phyloP scores from a whole-genome alignment of 2,888 invertebrate genomes.

The Lathronympha strigana region DNA sequence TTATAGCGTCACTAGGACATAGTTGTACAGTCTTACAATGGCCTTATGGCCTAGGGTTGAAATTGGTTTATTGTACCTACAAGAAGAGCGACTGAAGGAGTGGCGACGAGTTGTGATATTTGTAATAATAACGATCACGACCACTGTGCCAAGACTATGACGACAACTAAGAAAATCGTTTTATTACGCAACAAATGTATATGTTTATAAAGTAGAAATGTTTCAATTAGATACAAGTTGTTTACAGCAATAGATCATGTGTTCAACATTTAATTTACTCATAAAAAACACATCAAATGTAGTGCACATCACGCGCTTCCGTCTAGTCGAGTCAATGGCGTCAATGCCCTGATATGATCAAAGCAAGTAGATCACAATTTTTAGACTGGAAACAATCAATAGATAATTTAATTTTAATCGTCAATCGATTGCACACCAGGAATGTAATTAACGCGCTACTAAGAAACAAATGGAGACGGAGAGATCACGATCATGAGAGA shows the following conservation, averaged over 20 bases:
- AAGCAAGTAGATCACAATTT: conserved; percentile 24
- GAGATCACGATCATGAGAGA: too few species aligned
- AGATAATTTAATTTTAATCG: conserved; percentile 5
- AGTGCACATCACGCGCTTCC: conserved; percentile 19
- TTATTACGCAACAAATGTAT: background rate
- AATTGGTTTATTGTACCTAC: too few species aligned
- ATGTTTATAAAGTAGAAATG: background rate
- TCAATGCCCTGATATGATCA: conserved; percentile 32
- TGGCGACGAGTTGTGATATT: too few species aligned
- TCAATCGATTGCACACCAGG: background rate
- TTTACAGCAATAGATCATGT: conserved; percentile 3
- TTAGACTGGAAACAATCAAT: conserved; percentile 12
- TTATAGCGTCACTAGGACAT: too few species aligned
- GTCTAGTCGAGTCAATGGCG: too few species aligned
- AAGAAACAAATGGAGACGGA: conserved; percentile 5
- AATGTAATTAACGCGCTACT: background rate
- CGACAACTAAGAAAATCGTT: too few species aligned
- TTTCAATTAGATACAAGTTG: background rate
- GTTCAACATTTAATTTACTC: conserved; percentile 1
- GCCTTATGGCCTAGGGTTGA: too few species aligned
- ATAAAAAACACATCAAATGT: conserved; percentile 31
- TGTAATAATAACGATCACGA: too few species aligned
- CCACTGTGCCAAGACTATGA: too few species aligned
- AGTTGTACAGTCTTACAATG: too few species aligned
- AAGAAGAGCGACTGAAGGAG: too few species aligned